Percentiles rank a stretch among this genome's conserved stretches.
Conservation (phyloP, 1,140 invertebrate genomes). For the Hypsibius dujardini region DNA sequence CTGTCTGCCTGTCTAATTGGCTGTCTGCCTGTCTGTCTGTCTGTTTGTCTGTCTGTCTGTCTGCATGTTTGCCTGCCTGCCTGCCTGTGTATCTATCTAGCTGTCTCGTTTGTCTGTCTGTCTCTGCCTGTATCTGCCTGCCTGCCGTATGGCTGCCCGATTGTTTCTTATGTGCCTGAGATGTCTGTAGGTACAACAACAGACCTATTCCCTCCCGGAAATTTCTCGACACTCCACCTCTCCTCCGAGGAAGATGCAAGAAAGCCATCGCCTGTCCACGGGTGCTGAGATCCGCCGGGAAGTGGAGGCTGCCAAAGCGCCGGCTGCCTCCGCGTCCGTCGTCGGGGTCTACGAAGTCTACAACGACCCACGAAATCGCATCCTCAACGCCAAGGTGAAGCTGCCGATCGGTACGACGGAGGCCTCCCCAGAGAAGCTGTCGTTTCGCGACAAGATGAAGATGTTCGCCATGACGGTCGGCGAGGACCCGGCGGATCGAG, state of each 20-base stretch:
- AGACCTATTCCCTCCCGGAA: neutral
- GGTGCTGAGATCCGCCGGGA: slow-evolving; percentile 23
- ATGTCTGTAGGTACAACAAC: neutral
- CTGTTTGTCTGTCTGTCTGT: too few species aligned
- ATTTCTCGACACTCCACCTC: neutral
- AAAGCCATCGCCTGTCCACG: slow-evolving; percentile 28
- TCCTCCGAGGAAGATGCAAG: neutral
- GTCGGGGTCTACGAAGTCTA: slow-evolving; percentile 86
- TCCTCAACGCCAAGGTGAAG: slow-evolving; percentile 19
- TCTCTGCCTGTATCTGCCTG: too few species aligned
- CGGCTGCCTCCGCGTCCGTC: slow-evolving; percentile 66
- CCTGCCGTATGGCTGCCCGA: too few species aligned
- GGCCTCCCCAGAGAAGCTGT: slow-evolving; percentile 57
- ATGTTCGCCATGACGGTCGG: slow-evolving; percentile 86
- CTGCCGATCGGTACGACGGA: slow-evolving; percentile 9
- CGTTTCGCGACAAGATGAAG: slow-evolving; percentile 88
- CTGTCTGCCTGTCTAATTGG: too few species aligned
- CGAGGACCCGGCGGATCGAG: slow-evolving; percentile 34
- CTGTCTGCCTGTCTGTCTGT: too few species aligned
- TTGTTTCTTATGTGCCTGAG: too few species aligned
- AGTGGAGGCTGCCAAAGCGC: slow-evolving; percentile 28
- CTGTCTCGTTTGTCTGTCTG: too few species aligned
- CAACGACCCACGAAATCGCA: slow-evolving; percentile 39
- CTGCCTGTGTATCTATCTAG: too few species aligned
- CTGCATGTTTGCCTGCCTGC: too few species aligned